These are phyloP conservation scores for Daphoenositta chrysoptera DNA, from an alignment of 2,113 vertebrate species.

Conservation along the genomic window DNA sequence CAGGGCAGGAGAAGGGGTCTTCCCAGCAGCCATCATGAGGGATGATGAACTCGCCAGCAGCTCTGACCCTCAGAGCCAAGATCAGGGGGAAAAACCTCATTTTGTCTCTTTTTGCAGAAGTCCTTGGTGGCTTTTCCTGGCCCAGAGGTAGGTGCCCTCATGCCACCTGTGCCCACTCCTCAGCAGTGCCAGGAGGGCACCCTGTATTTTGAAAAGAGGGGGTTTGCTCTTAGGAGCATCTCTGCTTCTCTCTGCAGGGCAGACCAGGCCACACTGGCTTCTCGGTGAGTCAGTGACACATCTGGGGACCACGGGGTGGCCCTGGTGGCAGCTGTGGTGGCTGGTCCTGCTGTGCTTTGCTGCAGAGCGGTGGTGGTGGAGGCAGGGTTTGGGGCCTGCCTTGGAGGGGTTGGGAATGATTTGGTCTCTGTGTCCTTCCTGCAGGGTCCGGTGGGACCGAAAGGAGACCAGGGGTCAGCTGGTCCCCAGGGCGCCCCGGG, in stretches of 20 bases:
- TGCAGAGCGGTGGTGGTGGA: neutral
- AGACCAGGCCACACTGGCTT: neutral
- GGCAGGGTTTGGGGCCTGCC: neutral
- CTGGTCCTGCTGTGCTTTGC: neutral
- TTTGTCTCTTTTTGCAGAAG: slow-evolving; percentile 12
- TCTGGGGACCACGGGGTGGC: neutral
- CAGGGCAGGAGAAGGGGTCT: neutral
- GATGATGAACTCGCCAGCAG: neutral
- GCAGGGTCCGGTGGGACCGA: slow-evolving; percentile 60
- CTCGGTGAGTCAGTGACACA: slow-evolving; percentile 12
- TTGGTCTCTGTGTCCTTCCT: neutral
- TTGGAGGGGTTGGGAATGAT: neutral
- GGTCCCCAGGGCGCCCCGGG: slow-evolving; percentile 59
- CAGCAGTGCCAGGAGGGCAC: neutral
- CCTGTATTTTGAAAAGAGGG: neutral
- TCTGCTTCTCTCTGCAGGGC: slow-evolving; percentile 36
- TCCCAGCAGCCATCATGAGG: neutral
- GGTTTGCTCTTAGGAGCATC: neutral
- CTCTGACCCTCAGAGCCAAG: neutral
- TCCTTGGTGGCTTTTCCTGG: neutral
- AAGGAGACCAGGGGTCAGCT: slow-evolving; percentile 54
- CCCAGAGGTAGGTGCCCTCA: slow-evolving; percentile 49
- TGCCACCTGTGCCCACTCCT: neutral
- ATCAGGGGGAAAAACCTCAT: rapidly evolving
- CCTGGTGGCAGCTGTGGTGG: neutral